Evolutionary conservation across 1,140 invertebrate species (phyloP).

Genomic region (Drosophila tristis): DNA sequence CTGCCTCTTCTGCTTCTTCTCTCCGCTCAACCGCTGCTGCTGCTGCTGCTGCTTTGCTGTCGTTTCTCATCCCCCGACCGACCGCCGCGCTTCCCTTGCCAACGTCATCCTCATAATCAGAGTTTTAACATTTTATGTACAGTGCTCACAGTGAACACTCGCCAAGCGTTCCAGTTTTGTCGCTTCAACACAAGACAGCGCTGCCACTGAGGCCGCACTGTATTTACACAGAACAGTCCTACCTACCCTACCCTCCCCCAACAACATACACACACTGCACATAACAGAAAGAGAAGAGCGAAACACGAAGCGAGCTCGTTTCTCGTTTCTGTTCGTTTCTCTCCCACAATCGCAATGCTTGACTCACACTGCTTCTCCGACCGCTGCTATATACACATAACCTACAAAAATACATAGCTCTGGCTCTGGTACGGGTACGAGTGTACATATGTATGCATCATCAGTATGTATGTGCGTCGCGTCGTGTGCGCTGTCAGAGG

Average conservation of each 20-base stretch:
- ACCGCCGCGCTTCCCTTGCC: constrained; percentile 39
- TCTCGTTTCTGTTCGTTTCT: constrained; percentile 67
- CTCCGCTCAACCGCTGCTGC: constrained; percentile 8
- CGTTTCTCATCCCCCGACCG: constrained; percentile 52
- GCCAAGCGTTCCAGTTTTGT: background rate
- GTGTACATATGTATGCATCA: constrained; percentile 37
- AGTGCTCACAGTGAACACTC: constrained; percentile 50
- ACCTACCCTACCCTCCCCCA: constrained; percentile 56
- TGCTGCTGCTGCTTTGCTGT: constrained; percentile 52
- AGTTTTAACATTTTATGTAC: constrained; percentile 83
- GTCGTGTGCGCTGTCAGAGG: constrained; percentile 76
- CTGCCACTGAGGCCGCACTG: constrained; percentile 31
- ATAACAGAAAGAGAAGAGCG: constrained; percentile 39
- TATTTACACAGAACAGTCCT: constrained; percentile 52
- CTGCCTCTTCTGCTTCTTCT: constrained; percentile 20
- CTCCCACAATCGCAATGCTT: constrained; percentile 74
- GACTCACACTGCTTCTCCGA: constrained; percentile 67
- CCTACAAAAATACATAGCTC: constrained; percentile 82
- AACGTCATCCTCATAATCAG: constrained; percentile 79
- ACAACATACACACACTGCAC: constrained; percentile 21
- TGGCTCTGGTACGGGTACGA: constrained; percentile 42
- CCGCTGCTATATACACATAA: constrained; percentile 83
- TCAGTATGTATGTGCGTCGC: constrained; percentile 61
- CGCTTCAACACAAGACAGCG: background rate
- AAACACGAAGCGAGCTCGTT: constrained; percentile 56